Base-by-base conservation (phyloP, 2,888 invertebrate species). In the Nomada flava region DNA sequence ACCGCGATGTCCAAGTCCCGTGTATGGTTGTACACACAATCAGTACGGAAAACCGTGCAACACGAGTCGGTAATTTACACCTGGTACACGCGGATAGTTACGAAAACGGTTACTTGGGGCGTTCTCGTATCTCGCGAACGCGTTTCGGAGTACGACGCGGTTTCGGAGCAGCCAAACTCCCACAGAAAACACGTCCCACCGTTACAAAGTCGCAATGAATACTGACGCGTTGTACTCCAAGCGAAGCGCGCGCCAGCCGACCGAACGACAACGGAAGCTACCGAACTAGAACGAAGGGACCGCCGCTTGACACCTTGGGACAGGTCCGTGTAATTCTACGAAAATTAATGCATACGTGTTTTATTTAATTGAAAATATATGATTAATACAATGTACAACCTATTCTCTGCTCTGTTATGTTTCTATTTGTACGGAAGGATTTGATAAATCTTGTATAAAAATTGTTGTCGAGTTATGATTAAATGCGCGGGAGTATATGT, bases 161-260 rank as follows among this genome's bases (percentile, higher is more conserved):
- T 65, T 55, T 63, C 62, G 44, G 68, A 36, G 26, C 53, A 70
- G 29, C 20, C 23, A 42, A 29, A 55, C 20, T 29, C 69, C 63
- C 52, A 53, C 73, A 23, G 42, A 18, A 36, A 53, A 75, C 80
- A n/a, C 71, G 71, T 72, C 69, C 77, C 44, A 63, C 70, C 53
- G 36, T n/a, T 55, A 69, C 76, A 77, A 77, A 82, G 79, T 82
- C 88, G 82, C 82, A 76, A 76, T 70, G 76, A 77, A 71, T 47
- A 87, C 87, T 87, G 86, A 64, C 57, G 26, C 57, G 36, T 70
- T 55, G 63, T 26, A 52, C 67, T 57, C 63, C 74, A 44, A 75
- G 68, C 75, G 74, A 70, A 81, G 78, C 82, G 79, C 82, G 80
- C 87, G 84, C 75, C 84, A 79, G 73, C 29, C 11, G 47, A 1